Evolutionary conservation across 1,140 invertebrate species (phyloP), one percentile per base, ranked within the genome.

Genomic region (Rhynchophorus ferrugineus): DNA sequence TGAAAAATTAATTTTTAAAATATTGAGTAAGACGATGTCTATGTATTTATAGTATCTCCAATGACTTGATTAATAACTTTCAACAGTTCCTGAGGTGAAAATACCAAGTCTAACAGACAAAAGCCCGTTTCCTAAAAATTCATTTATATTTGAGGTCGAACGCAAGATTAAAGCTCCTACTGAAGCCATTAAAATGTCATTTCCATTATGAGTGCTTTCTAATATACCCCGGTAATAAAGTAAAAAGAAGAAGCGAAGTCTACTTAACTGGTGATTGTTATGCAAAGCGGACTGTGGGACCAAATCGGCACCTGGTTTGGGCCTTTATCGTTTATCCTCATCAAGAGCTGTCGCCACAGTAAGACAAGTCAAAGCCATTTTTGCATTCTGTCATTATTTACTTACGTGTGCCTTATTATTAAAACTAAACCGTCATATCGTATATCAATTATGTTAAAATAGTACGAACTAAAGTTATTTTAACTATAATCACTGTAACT

Each of bases 271-370:
- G 61, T 61, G 60, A 69, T 69, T 69, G 67, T 69, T 66, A 69
- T 67, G 67, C 67, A 69, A 69, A 69, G 64, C 64, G 62, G 55
- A 57, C 53, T 52, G 44, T 54, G 57, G 54, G 37, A 45, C 65
- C 54, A 64, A 68, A 68, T 67, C 62, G 66, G 61, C 66, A 68
- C 64, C 64, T 68, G 63, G 61, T 57, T 58, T 51, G 47, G 54
- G 59, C 56, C 60, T 62, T 65, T 66, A 64, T 61, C 63, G 64
- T 68, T 67, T 64, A 68, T 68, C 65, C 65, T 67, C 65, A 66
- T 68, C 66, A 67, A 61, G 54, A 45, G 65, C 63, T 59, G 62
- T 60, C 58, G 62, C 59, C 59, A 53, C 44, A 50, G 57, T 60
- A 56, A 52, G 61, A 66, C 63, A 66, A 57, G 50, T 42, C 63